phyloP scores from a whole-genome alignment of 35 echinoderm and acorn worm species.

The Apostichopus parvimensis region DNA sequence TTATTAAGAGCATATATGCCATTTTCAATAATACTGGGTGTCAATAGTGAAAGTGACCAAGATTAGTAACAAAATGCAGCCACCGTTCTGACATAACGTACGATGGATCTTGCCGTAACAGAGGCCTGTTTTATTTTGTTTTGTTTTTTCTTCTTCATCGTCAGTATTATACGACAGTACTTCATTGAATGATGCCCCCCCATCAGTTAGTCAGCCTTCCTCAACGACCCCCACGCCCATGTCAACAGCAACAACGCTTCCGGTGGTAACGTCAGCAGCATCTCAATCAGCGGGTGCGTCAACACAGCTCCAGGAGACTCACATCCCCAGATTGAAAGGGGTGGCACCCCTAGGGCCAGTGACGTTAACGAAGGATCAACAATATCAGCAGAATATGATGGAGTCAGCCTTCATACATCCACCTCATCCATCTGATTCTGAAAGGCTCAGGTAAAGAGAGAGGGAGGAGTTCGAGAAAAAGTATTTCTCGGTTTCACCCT shows the following conservation, averaged over 20 bases:
- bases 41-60: too few species aligned
- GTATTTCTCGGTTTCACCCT: too few species aligned
- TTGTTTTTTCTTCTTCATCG: background rate
- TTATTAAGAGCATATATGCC: too few species aligned
- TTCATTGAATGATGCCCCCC: constrained; percentile 72
- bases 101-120: too few species aligned
- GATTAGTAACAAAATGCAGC: too few species aligned
- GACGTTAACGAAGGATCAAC: constrained; percentile 84
- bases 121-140: too few species aligned
- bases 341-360: constrained; percentile 91
- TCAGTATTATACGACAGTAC: constrained; percentile 94
- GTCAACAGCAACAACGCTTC: constrained; percentile 30
- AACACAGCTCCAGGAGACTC: constrained; percentile 73
- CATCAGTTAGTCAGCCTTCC: constrained; percentile 44
- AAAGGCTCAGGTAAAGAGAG: constrained; percentile 86
- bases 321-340: constrained; percentile 70
- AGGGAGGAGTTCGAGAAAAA: background rate
- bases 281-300: constrained; percentile 44
- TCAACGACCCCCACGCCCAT: constrained; percentile 13
- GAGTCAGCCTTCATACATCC: constrained; percentile 83
- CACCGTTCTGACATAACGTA: too few species aligned
- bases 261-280: constrained; percentile 29
- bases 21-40: too few species aligned
- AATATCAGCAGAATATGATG: constrained; percentile 90
- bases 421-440: constrained; percentile 98